Base-by-base conservation (phyloP, 2,888 invertebrate genomes). In the Heterodera filipjevi region DNA sequence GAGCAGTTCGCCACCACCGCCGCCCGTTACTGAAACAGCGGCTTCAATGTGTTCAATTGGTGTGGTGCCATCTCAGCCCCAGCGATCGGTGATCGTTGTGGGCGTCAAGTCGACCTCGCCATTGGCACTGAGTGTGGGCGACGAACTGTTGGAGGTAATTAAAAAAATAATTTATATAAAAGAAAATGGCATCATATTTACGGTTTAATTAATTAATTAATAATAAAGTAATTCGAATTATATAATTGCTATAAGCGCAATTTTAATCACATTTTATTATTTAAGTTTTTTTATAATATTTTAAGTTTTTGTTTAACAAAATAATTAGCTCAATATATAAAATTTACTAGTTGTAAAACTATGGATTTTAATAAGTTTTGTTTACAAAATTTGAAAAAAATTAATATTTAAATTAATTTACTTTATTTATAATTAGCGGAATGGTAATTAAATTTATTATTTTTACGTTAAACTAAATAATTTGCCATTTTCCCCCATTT, bases 31-130 rank as follows among this genome's bases (percentile, higher is more conserved):
- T 14, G 27, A 32, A 68, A 68, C 22, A 6, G 33, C 33, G 30
- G 33, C 68, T 0, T 33, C 39, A 19, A 27, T 12, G 39, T 0
- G 39, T 39, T 39, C 39, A 12, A 39, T 12, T 6, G 39, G 12
- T 39, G 39, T 39, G 39, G 8, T 12, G 39, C 39, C 39, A 12
- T 10, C 39, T 39, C 49, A 49, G 19, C 49, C 14, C 14, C 49
- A 49, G 12, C 76, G 79, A 14, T 80, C 95, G 39, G 96, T 96
- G 80, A 96, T 96, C 90, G 93, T 99, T 44, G 96, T 95, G 85
- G 97, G 96, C n/a, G 92, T 99, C 77, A 94, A 96, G 90, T 94
- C 95, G 0, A 93, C 93, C 3, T 96, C 96, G 22, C 92, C 93
- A 8, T 77, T 88, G 70, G 93, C 93, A 12, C 92, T 99, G 53